These are phyloP conservation scores for Rhyacophila evoluta DNA, from an alignment of 2,888 invertebrate genomes.

Conservation along the genomic window DNA sequence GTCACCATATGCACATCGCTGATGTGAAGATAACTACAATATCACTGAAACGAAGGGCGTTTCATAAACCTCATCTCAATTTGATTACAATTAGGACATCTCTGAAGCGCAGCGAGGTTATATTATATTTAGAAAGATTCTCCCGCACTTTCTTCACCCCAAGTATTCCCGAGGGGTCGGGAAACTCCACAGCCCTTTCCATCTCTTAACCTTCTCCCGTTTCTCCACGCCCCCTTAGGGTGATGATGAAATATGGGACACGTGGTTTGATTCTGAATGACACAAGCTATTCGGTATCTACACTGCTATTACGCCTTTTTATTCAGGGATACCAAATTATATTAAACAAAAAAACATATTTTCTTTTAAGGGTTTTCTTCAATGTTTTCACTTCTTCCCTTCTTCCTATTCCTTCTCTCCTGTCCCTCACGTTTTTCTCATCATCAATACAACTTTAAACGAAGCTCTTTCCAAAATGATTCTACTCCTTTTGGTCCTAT, in stretches of 20 bases:
- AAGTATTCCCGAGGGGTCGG: constrained; percentile 54
- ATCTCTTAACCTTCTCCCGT: not conserved
- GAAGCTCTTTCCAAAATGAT: too few relatives aligned
- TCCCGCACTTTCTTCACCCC: constrained; percentile 52
- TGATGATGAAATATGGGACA: constrained; percentile 81
- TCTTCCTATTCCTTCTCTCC: too few relatives aligned
- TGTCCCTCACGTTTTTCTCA: too few relatives aligned
- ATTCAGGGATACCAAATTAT: not conserved
- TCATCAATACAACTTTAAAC: too few relatives aligned
- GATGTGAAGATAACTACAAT: too few relatives aligned
- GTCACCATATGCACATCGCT: too few relatives aligned
- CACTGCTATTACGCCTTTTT: constrained; percentile 26
- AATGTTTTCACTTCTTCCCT: too few relatives aligned
- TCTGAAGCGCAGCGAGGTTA: not conserved
- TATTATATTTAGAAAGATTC: constrained; percentile 55
- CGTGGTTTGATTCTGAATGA: constrained; percentile 81
- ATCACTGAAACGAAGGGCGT: too few relatives aligned
- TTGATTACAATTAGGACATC: not conserved
- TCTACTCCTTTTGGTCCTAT: too few relatives aligned
- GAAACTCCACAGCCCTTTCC: not conserved
- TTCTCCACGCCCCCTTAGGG: constrained; percentile 58
- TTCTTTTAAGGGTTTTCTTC: not conserved
- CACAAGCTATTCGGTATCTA: constrained; percentile 60
- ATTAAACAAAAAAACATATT: constrained; percentile 6
- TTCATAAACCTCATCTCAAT: not conserved